Base-by-base conservation (phyloP, 2,888 invertebrate species). In the Nebria brevicollis region DNA sequence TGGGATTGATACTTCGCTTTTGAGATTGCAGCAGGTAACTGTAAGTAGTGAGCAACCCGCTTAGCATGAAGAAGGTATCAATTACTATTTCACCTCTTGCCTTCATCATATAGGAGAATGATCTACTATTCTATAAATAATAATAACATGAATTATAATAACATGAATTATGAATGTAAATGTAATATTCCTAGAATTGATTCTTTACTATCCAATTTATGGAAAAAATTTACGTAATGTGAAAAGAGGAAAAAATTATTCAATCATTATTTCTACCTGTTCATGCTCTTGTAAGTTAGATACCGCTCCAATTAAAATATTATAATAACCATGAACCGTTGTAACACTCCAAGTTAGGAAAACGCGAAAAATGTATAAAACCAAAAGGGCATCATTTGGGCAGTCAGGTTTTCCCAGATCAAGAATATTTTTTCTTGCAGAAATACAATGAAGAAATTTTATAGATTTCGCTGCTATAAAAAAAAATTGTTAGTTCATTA, bases 51-150 rank as follows among this genome's bases (percentile, higher is more conserved):
- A 94, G 87, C 77, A 93, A 89, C 0, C 93, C 93, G 73, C 93
- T 92, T 5, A 93, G 84, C 10, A 92, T 85, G 85, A 93, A 93
- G 86, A 93, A 94, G 0, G 92, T 90, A 84, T 94, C 94, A 64
- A 94, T 93, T 68, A 93, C 91, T 0, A 93, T 87, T 84, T 93
- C 93, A 64, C 92, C 91, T 85, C 93, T 93, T 11, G 93, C 89
- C 0, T 92, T 85, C 10, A 92, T 86, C 82, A 89, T 87, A 5
- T 88, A 87, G 13, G 85, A 84, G 11, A 87, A 84, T 13, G 88
- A 85, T 76, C 89, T 85, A 83, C 88, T 89, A 86, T 88, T 86
- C 89, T 90, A 82, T 70, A 87, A 70, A 70, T 0, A 4, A 70
- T 20, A 26, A 20, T 20, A 70, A 68, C 0, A 66, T 66, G 25